phyloP scores from a whole-genome alignment of 2,888 invertebrate species.

The Lucinisca nassula region DNA sequence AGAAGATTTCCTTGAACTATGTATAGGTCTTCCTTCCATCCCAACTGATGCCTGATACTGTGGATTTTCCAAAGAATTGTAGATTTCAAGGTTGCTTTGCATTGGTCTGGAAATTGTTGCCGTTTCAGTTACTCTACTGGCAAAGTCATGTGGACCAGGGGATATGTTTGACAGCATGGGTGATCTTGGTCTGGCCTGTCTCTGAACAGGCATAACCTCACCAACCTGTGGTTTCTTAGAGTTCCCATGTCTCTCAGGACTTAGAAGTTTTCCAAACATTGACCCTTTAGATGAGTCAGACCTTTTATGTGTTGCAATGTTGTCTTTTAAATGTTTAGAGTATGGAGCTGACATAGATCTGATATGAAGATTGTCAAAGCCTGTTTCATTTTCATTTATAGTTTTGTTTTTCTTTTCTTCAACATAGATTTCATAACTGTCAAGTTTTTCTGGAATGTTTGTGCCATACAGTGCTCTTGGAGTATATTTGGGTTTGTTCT shows the following conservation, averaged over 20 bases:
- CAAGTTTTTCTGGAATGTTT: slow-evolving; percentile 75
- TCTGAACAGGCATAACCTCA: slow-evolving; percentile 65
- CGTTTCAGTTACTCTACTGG: slow-evolving; percentile 42
- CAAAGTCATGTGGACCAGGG: slow-evolving; percentile 70
- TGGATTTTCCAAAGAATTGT: slow-evolving; percentile 67
- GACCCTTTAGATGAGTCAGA: slow-evolving; percentile 79
- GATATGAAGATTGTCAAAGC: slow-evolving; percentile 75
- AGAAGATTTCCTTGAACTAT: not conserved
- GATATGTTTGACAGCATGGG: slow-evolving; percentile 48
- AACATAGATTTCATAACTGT: slow-evolving; percentile 81
- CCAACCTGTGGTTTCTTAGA: slow-evolving; percentile 56
- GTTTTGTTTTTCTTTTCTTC: slow-evolving; percentile 66
- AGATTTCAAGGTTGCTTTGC: slow-evolving; percentile 67
- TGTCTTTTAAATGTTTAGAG: slow-evolving; percentile 66
- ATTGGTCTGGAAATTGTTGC: slow-evolving; percentile 61
- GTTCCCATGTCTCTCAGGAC: slow-evolving; percentile 29
- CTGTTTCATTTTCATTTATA: not conserved
- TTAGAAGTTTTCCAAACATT: slow-evolving; percentile 67
- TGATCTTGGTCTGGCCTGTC: slow-evolving; percentile 44
- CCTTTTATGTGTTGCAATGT: slow-evolving; percentile 56
- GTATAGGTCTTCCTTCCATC: slow-evolving; percentile 1
- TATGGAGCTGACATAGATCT: slow-evolving; percentile 83
- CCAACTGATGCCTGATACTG: slow-evolving; percentile 55
- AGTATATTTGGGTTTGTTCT: slow-evolving; percentile 42
- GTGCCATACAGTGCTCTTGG: slow-evolving; percentile 80